Percentiles rank a stretch among this genome's conserved stretches.
These are phyloP conservation scores for Antennarius striatus DNA, from an alignment of 2,113 vertebrate species.

Conservation along the genomic window DNA sequence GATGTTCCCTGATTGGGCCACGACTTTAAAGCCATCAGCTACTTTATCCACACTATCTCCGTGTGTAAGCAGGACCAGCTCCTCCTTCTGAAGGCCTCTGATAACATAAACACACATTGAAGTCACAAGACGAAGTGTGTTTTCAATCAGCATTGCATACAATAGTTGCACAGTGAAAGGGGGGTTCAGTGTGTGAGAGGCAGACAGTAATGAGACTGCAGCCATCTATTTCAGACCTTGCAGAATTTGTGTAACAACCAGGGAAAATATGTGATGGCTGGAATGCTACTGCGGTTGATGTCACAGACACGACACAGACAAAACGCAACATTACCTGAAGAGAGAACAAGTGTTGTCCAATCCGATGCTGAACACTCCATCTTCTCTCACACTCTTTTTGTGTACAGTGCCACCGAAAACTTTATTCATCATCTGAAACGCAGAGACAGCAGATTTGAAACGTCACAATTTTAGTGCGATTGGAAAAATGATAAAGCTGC, in stretches of 20 bases:
- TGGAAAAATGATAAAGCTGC: background rate
- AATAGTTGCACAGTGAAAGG: background rate
- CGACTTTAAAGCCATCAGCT: slow-evolving; percentile 97
- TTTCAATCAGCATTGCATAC: background rate
- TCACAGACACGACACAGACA: no score
- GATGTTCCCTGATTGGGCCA: slow-evolving; percentile 95
- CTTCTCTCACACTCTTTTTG: slow-evolving; percentile 94
- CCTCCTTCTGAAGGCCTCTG: slow-evolving; percentile 98
- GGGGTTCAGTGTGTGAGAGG: background rate
- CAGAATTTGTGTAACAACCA: slow-evolving; percentile 16
- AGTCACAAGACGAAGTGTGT: background rate
- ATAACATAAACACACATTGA: slow-evolving; percentile 26
- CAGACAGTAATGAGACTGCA: slow-evolving; percentile 13
- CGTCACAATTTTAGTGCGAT: background rate
- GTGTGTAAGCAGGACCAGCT: slow-evolving; percentile 93
- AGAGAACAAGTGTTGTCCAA: slow-evolving; percentile 95
- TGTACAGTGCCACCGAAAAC: slow-evolving; percentile 98
- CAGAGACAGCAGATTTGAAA: slow-evolving; percentile 22
- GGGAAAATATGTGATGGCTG: slow-evolving; percentile 15
- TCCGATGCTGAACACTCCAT: slow-evolving; percentile 92
- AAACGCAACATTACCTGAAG: slow-evolving; percentile 84
- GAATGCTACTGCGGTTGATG: no score
- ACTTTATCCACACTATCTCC: slow-evolving; percentile 99
- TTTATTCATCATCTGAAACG: slow-evolving; percentile 98
- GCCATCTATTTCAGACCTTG: slow-evolving; percentile 32